Base-by-base conservation (phyloP, 2,797 vertebrate species). In the Cirrhinus mrigala region DNA sequence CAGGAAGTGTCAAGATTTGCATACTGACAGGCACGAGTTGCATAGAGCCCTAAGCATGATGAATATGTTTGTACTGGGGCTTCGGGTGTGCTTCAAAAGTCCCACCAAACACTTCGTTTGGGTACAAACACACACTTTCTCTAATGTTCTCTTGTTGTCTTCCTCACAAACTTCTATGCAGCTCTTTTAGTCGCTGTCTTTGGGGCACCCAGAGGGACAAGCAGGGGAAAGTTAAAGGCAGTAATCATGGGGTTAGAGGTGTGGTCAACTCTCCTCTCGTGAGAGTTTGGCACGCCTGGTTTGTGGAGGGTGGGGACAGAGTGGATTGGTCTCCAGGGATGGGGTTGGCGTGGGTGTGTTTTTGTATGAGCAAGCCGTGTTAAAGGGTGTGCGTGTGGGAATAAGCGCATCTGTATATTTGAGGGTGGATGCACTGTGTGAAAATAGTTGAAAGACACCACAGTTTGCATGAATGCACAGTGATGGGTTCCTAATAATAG, bases 171-270 rank as follows among this genome's bases (percentile, higher is more conserved):
- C 71, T 29, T 40, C 73, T 60, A 27, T 48, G 82, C 64, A 33
- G 52, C 22, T 15, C 15, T 82, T 87, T 78, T 88, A 85, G 86
- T 88, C 69, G 27, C 29, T 94, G 93, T 92, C 91, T 91, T 92
- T 82, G 77, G 85, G 93, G 90, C 91, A 89, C 90, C 86, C 64
- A 50, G 85, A 66, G 56, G 58, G 40, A 78, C 44, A 85, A 64
- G 84, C 73, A 77, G 71, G 73, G 73, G 60, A 69, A 93, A 62
- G 80, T 84, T 92, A 92, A 89, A 92, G 91, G 93, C 91, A 85
- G 89, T 94, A 94, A 95, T 95, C 91, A 94, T 89, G 87, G 92
- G 92, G 90, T 94, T 91, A 85, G 90, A 90, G 89, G 92, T 92
- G 93, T 93, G 93, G 94, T 86, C 84, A 87, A 60, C 54, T 85